Evolutionary conservation across 1,140 invertebrate genomes (phyloP), one percentile per base, ranked within the genome.

Genomic region (Drosophila santomea): DNA sequence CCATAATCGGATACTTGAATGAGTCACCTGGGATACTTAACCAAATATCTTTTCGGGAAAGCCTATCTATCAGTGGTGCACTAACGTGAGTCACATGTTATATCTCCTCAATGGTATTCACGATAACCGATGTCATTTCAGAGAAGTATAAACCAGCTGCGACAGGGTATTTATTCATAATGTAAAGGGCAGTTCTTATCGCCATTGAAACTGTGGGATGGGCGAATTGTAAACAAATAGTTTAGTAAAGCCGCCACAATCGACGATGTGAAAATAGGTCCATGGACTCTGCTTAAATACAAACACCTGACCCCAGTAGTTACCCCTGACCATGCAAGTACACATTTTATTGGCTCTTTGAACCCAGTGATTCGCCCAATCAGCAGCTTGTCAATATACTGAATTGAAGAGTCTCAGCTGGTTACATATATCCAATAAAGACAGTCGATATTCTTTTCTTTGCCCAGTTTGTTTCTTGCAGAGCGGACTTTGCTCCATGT

Each of bases 291-390:
- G 15, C 48, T 43, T 38, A 44, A 23, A 54, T 68, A 54, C 28
- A 35, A 28, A 32, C 38, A 36, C 41, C 8, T 71, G 51, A 72
- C 68, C 64, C 36, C 32, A 28, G 41, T 35, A 56, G 32, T 68
- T 25, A 14, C 62, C 39, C 48, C 25, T 55, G 41, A 45, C 35
- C 39, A 28, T 71, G 64, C 36, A 57, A 48, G 32, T 15, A 67
- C 20, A 35, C 48, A 32, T 56, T 69, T 69, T 11, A 2, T 20
- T 48, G 45, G 52, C 64, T 23, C 67, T 71, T 71, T 71, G 67
- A 71, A 72, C 68, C 52, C 66, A 38, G 69, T 83, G 47, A 80
- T 83, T 84, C 47, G 54, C 15, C 61, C 81, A 84, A 84, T 83
- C 67, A 73, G 62, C 39, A 39, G 38, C 55, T 43, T 74, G 55